Base-by-base conservation (phyloP, 53 echinoderm and acorn worm genomes). In the Astropecten irregularis region DNA sequence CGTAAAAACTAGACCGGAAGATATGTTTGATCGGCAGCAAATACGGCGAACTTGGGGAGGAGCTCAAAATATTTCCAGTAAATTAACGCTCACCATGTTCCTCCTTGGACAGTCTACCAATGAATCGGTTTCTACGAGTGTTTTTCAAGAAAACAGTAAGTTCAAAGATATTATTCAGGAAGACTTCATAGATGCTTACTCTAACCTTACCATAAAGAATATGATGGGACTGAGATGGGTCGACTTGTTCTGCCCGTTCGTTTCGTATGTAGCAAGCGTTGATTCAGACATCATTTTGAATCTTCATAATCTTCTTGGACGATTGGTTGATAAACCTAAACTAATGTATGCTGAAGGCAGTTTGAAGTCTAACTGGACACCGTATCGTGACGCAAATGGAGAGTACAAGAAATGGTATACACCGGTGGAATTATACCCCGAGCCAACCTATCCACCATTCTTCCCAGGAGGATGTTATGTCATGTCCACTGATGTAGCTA, bases 221-320 rank as follows among this genome's bases (percentile, higher is more conserved):
- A 67, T 87, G 59, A 67, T 87, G 69, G 87, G 87, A 14, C 65
- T 87, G 6, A 49, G 49, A n/a, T 87, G 87, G 87, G 60, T 69
- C 15, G 49, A 63, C 15, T 18, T 37, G 4, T 77, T 67, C 44
- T 87, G 87, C 36, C 50, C 67, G 4, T 25, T 56, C 13, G 69
- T 52, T 32, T 50, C 68, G 0, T 87, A 60, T 14, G 59, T 87
- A 0, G 56, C 79, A 0, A 87, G 79, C 21, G 87, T 87, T 13
- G 87, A 87, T 39, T 68, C 79, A 10, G 85, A 85, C 51, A 85
- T 85, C 16, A 85, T 85, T 55, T 26, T 85, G 18, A 85, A 85
- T 53, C 49, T 72, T 1, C 56, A 64, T 31, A 59, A 71, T 37
- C 73, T 85, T 31, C 53, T 85, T 2, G 31, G 39, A 25, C 68